Base-by-base conservation (phyloP, 1,140 invertebrate genomes). In the Doryteuthis pealeii region DNA sequence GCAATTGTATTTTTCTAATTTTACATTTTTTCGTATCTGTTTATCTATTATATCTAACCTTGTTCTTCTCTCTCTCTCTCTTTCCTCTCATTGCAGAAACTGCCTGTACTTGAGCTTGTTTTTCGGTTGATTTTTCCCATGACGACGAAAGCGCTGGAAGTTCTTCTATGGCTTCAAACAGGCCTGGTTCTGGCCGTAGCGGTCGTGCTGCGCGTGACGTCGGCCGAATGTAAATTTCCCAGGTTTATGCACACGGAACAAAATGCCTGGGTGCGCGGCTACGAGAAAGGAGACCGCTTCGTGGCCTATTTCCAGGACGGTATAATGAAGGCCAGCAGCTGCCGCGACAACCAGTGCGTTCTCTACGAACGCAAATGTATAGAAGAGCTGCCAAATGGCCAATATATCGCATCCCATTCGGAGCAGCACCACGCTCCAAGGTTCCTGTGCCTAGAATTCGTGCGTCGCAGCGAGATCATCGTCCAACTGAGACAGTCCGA, bases 271-370 rank as follows among this genome's bases (percentile, higher is more conserved):
- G 66, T 68, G 4, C 28, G 30, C 15, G 66, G 66, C 10, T 68
- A 68, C 28, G 66, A 68, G 31, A 68, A 33, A 68, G 66, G 66
- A 5, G 66, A 68, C 32, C 66, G 66, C 6, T 68, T 68, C 30
- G 66, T 68, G n/a, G 32, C 66, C 6, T 68, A 68, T 32, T 32
- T 68, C 31, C 28, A 68, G 30, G 66, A 68, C 30, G 66, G 66
- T 33, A 68, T 68, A 18, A 68, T 68, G 66, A 68, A 68, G 30
- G 66, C 66, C 12, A 68, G 66, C 31, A 68, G 66, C 22, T 68
- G 66, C 30, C 66, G 66, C 3, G 32, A 68, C 31, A 26, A 18
- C 6, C 5, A 28, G 22, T 68, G 66, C 31, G 31, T 22, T 18
- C 28, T 18, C 6, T 68, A 68, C 28, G 66, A 68, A 22, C 22